phyloP scores from a whole-genome alignment of 1,140 invertebrate species.

The Ctenoplectra terminalis region DNA sequence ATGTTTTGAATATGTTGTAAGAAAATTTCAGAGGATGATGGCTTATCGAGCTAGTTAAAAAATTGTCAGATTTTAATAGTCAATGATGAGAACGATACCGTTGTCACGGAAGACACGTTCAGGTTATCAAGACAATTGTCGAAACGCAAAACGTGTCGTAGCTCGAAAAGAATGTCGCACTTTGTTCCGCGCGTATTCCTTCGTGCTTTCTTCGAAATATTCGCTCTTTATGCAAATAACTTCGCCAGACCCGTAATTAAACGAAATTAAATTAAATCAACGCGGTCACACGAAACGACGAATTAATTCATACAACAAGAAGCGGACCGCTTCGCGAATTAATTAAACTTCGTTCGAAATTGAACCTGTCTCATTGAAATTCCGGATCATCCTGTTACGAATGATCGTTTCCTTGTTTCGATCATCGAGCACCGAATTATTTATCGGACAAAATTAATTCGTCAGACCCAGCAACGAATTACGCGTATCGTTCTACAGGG shows the following conservation, averaged over 20 bases:
- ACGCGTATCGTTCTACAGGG: too few relatives aligned
- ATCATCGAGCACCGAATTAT: not conserved
- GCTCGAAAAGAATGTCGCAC: not conserved
- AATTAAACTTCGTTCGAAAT: conserved; percentile 16
- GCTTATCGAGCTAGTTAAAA: not conserved
- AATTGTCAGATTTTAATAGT: not conserved
- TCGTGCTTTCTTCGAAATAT: not conserved
- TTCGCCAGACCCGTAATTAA: not conserved
- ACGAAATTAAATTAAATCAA: conserved; percentile 23
- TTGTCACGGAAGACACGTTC: not conserved
- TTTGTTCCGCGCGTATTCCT: not conserved
- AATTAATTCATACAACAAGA: conserved; percentile 29
- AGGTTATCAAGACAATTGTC: not conserved
- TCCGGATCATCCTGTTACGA: not conserved
- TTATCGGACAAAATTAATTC: conserved; percentile 7
- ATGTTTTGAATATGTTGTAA: not conserved
- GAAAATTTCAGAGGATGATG: not conserved
- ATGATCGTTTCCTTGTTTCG: not conserved
- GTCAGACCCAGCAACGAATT: not conserved
- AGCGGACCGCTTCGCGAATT: not conserved
- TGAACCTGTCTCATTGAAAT: not conserved
- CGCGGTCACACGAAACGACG: not conserved
- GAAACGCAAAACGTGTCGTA: not conserved
- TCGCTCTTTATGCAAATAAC: not conserved
- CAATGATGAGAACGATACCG: not conserved